Evolutionary conservation across 1,140 invertebrate genomes (phyloP).

Genomic region (Stegodyphus dumicola): DNA sequence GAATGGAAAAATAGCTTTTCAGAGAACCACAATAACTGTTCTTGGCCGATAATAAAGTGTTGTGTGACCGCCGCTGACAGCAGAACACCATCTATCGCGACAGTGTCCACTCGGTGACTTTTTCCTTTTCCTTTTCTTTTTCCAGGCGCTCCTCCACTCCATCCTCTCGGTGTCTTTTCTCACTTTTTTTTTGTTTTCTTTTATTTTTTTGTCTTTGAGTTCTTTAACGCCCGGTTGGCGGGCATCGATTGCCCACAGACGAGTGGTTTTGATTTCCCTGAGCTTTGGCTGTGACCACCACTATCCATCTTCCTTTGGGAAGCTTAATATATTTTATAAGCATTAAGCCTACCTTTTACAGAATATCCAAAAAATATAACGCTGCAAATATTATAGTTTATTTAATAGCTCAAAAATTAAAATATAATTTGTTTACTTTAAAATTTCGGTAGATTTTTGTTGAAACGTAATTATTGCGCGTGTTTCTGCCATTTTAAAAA

Average conservation of each 20-base stretch:
- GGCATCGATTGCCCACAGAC: slow-evolving; percentile 41
- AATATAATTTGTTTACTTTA: no score
- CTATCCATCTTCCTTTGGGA: no score
- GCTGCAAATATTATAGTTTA: no score
- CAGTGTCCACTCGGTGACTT: slow-evolving; percentile 41
- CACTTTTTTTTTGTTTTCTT: background rate
- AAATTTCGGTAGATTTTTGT: no score
- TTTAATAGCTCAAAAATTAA: no score
- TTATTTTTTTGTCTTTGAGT: background rate
- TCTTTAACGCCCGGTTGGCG: slow-evolving; percentile 20
- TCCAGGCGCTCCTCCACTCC: background rate
- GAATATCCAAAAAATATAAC: no score
- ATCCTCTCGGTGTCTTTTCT: background rate
- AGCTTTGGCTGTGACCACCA: no score
- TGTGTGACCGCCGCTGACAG: slow-evolving; percentile 58
- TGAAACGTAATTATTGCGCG: no score
- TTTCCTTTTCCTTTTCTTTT: slow-evolving; percentile 2
- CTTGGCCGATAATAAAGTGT: slow-evolving; percentile 59
- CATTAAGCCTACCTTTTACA: no score
- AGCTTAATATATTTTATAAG: no score
- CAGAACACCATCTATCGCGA: slow-evolving; percentile 48
- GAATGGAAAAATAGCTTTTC: slow-evolving; percentile 58
- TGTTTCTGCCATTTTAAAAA: no score
- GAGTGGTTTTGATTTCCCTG: background rate
- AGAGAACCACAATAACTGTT: slow-evolving; percentile 60